Percentiles rank a stretch among this genome's conserved stretches.
Conservation (phyloP, 2,888 invertebrate species). For the Xanthia togata region DNA sequence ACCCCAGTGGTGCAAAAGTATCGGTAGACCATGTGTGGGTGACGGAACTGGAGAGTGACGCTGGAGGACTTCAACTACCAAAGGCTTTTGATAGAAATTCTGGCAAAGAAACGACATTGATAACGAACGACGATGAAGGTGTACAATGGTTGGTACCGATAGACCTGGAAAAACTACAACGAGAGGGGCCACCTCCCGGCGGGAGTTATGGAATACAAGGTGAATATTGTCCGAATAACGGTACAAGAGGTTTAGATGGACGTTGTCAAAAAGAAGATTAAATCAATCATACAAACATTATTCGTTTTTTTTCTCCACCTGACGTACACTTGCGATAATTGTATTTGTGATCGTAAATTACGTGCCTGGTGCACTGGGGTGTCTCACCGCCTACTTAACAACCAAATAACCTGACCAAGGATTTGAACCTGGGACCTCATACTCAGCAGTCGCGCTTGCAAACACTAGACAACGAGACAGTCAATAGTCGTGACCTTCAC, state of each 20-base stretch:
- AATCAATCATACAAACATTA: background rate
- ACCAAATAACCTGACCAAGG: background rate
- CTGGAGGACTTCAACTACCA: background rate
- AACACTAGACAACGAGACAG: too few species aligned
- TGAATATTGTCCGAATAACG: background rate
- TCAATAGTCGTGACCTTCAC: background rate
- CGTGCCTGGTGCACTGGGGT: background rate
- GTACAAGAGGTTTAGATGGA: background rate
- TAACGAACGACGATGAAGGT: background rate
- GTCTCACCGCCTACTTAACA: background rate
- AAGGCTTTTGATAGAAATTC: background rate
- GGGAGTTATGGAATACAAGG: background rate
- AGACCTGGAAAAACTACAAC: background rate
- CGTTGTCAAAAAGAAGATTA: background rate
- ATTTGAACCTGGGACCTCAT: background rate
- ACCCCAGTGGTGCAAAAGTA: background rate
- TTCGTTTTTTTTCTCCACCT: background rate
- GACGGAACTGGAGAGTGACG: background rate
- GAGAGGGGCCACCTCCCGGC: background rate
- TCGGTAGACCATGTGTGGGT: background rate
- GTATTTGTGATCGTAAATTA: background rate
- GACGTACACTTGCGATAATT: background rate
- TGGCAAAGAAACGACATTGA: background rate
- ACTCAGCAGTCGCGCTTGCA: too few species aligned
- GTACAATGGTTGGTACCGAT: background rate